Percentiles rank a stretch among this genome's conserved stretches.
Conservation (phyloP, 2,797 vertebrate genomes). For the Ispidina picta region DNA sequence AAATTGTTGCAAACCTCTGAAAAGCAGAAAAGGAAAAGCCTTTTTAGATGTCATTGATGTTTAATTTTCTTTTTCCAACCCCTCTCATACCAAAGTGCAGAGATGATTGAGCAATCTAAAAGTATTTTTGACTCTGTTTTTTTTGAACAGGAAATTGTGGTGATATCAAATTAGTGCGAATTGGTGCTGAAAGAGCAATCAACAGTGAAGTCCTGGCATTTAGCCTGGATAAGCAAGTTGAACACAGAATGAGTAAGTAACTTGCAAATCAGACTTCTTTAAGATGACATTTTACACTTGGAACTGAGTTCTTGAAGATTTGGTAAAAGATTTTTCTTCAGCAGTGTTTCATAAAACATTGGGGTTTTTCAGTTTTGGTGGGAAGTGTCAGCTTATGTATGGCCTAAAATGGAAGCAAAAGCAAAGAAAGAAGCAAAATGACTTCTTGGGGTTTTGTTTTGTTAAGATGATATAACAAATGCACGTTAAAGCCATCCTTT, state of each 20-base stretch:
- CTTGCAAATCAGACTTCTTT: background rate
- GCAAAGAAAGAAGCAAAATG: background rate
- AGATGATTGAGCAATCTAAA: background rate
- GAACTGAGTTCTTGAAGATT: background rate
- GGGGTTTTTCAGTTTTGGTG: background rate
- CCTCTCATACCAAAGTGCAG: background rate
- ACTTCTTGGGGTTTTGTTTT: background rate
- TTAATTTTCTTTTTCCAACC: background rate
- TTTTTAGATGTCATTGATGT: background rate
- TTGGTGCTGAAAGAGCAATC: conserved; percentile 84
- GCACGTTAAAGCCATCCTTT: background rate
- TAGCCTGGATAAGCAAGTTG: conserved; percentile 85
- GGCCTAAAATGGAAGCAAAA: background rate
- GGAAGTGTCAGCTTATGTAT: background rate
- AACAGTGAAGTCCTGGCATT: conserved; percentile 79
- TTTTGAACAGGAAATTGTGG: conserved; percentile 85
- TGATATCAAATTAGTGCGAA: conserved; percentile 85
- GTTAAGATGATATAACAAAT: background rate
- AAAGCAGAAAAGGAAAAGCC: background rate
- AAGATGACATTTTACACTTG: background rate
- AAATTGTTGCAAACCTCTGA: background rate
- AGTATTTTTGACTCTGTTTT: background rate
- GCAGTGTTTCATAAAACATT: background rate
- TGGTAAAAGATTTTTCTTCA: background rate
- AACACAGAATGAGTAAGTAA: conserved; percentile 83